Base-by-base conservation (phyloP, 2,113 vertebrate genomes). In the Cygnus atratus region DNA sequence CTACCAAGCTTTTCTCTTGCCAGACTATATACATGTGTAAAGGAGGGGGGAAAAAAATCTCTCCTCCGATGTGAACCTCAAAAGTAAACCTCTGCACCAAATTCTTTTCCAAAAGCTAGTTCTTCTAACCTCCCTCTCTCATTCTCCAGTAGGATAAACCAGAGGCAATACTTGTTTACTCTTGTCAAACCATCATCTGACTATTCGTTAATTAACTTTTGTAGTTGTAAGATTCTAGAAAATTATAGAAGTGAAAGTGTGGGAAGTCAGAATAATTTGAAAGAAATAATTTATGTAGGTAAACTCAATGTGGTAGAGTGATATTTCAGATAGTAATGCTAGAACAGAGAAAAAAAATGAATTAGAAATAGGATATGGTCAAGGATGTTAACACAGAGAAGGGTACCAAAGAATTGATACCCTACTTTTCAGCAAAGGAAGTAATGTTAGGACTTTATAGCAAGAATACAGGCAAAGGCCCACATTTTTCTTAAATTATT, bases 141-240 rank as follows among this genome's bases (percentile, higher is more conserved):
- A n/a, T 50, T 65, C 29, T 72, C 10, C 22, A 39, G 31, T 57
- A 65, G 3, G 28, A 5, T 68, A 58, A 82, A 88, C 46, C 44
- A 90, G 17, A 58, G 19, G 92, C 28, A 90, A 67, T 31, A 25
- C 9, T 66, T 20, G 20, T 18, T 70, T 84, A 48, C 26, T 29
- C 31, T 28, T 54, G 55, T 61, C 54, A 88, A 91, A 71, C 8
- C 31, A 83, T 12, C 4, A 73, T 50, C 68, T 70, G 63, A 66
- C 67, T 78, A 55, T 88, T 87, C 80, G 77, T 39, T 90, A 93
- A 88, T 86, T 86, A 87, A 77, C 48, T 41, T 88, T 86, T 77
- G 24, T 44, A 50, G 88, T 90, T 63, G 31, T 66, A 88, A 86
- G 15, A 70, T 71, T 80, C 31, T 18, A 86, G 65, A 95, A 90